phyloP scores from a whole-genome alignment of 2,797 vertebrate genomes.

The Salarias fasciatus region DNA sequence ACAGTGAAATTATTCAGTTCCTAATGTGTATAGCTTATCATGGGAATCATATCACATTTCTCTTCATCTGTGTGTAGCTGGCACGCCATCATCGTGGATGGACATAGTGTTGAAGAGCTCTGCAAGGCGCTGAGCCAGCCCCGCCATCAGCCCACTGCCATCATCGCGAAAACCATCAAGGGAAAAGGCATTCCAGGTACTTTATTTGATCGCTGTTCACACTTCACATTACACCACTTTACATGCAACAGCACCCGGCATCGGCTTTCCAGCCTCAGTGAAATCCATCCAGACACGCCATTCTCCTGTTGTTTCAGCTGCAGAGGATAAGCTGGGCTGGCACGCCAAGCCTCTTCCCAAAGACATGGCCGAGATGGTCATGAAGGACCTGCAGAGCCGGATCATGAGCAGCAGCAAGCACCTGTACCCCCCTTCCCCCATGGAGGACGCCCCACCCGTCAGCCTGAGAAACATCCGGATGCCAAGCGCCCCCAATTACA shows the following conservation, averaged over 20 bases:
- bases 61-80: conserved; percentile 79
- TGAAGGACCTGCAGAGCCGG: conserved; percentile 89
- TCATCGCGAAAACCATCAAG: conserved; percentile 95
- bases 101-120: conserved; percentile 95
- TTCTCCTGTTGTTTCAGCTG: conserved; percentile 74
- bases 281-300: neutral
- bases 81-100: conserved; percentile 92
- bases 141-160: conserved; percentile 92
- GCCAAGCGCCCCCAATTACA: conserved; percentile 91
- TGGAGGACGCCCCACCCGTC: conserved; percentile 88
- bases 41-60: too few species aligned
- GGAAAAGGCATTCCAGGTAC: conserved; percentile 95
- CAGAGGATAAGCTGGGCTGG: conserved; percentile 96
- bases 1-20: too few species aligned
- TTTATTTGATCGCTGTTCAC: neutral
- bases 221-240: neutral
- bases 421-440: conserved; percentile 86
- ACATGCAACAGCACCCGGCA: neutral
- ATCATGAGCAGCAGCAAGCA: conserved; percentile 93
- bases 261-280: neutral
- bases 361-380: conserved; percentile 91
- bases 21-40: too few species aligned
- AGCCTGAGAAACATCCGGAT: conserved; percentile 91
- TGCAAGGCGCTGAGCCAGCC: conserved; percentile 95
- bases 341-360: conserved; percentile 93